Conservation (phyloP, 2,113 vertebrate genomes). For the Taurulus bubalis region DNA sequence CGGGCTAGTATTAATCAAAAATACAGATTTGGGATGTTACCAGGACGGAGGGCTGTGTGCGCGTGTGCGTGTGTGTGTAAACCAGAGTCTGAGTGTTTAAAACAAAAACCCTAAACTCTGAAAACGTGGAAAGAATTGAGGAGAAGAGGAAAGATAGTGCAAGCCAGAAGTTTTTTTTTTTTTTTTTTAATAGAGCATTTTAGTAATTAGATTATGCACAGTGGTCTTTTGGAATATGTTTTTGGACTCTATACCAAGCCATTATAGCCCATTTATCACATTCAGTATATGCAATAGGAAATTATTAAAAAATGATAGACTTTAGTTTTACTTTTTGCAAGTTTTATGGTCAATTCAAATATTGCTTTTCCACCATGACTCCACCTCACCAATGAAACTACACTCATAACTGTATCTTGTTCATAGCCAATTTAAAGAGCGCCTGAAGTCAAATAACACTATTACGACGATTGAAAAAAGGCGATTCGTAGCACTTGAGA, state of each 20-base stretch:
- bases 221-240: slow-evolving; percentile 19
- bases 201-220: slow-evolving; percentile 3
- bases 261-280: slow-evolving; percentile 10
- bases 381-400: not conserved
- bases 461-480: not conserved
- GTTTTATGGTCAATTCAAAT: slow-evolving; percentile 1
- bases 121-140: slow-evolving; percentile 1
- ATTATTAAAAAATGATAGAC: not conserved
- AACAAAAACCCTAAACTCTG: not conserved
- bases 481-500: slow-evolving; percentile 7
- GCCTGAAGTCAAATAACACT: slow-evolving; percentile 31
- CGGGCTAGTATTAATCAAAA: slow-evolving; percentile 77
- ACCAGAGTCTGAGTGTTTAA: not conserved
- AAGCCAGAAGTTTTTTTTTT: slow-evolving; percentile 13
- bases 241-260: not conserved
- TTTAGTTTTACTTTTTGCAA: not conserved
- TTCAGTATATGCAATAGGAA: not conserved
- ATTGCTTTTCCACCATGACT: not conserved
- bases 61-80: slow-evolving; percentile 6
- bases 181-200: slow-evolving; percentile 16
- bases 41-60: slow-evolving; percentile 31
- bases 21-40: slow-evolving; percentile 72
- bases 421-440: slow-evolving; percentile 18
- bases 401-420: not conserved
- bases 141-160: not conserved